Base-by-base conservation (phyloP, 2,113 vertebrate species). In the Mormyrus lacerda region DNA sequence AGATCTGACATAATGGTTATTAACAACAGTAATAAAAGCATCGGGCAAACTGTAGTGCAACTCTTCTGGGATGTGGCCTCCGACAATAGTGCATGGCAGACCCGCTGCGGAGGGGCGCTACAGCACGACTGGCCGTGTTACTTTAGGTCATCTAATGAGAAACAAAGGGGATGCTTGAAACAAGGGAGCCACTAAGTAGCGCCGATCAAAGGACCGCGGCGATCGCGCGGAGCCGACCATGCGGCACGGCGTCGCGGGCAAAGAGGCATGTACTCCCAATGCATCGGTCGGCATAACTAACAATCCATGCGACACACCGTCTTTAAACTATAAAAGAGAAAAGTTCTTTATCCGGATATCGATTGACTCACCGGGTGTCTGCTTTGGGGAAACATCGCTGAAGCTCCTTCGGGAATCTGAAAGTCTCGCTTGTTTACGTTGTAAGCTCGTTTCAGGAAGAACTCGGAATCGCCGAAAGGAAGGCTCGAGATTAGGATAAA, bases 361-460 rank as follows among this genome's bases (percentile, higher is more conserved):
- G 44, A 24, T 31, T 61, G 19, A 94, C 96, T 96, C 93, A 96
- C 96, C 90, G 96, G 96, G 91, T 96, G 96, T 91, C 96, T 95
- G 94, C 96, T 96, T 92, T 96, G 96, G 76, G 96, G 96, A 91
- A 97, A 97, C 96, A 96, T 97, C 91, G 92, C 90, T 27, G 92
- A 31, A 90, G 91, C 89, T 87, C 91, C 89, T 93, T 93, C 91
- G 85, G 85, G 73, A 88, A 89, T 92, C 91, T 89, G 92, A 92
- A 85, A 91, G 90, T 90, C 91, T 94, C 87, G 87, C 89, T 89
- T 89, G 90, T 79, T 91, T 89, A 89, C 69, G 93, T 92, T 93
- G 94, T 89, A 90, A 91, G 48, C 88, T 91, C 11, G 69, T 58
- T 90, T 88, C 73, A 48, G 39, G 50, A 79, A 44, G 65, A 58